These are phyloP conservation scores for Eremobia ochroleuca DNA, from an alignment of 2,888 invertebrate species.

Conservation along the genomic window DNA sequence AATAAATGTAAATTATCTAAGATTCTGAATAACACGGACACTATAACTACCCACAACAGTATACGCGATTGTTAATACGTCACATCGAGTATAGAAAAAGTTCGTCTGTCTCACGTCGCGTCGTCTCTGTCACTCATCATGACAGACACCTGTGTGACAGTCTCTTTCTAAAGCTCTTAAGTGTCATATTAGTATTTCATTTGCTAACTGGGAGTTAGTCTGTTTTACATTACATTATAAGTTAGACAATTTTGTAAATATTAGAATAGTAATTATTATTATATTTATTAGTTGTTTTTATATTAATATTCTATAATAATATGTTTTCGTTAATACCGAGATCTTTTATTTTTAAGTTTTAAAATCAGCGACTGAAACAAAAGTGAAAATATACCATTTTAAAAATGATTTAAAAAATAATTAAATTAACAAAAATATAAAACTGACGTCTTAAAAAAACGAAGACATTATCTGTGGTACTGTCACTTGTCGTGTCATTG, in stretches of 20 bases:
- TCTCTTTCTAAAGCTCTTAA: background rate
- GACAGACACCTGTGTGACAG: background rate
- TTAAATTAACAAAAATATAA: background rate
- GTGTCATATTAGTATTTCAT: background rate
- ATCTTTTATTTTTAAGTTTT: background rate
- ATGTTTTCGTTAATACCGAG: background rate
- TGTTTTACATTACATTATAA: too few relatives aligned
- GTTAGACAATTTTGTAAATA: slow-evolving; percentile 40
- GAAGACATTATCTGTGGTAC: background rate
- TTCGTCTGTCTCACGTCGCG: background rate
- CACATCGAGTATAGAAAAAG: too few relatives aligned
- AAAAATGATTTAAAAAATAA: background rate
- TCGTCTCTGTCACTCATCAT: background rate
- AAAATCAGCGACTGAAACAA: background rate
- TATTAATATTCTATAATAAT: slow-evolving; percentile 36
- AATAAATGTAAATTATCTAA: background rate
- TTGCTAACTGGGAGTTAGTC: background rate
- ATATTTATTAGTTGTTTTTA: too few relatives aligned
- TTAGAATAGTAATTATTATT: slow-evolving; percentile 38
- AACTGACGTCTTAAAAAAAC: background rate
- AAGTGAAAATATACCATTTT: background rate
- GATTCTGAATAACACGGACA: background rate
- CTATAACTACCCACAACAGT: too few relatives aligned
- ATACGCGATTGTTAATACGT: background rate
- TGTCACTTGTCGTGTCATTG: slow-evolving; percentile 5